Conservation (phyloP, 2,113 vertebrate genomes). For the Emydura subglobosa region DNA sequence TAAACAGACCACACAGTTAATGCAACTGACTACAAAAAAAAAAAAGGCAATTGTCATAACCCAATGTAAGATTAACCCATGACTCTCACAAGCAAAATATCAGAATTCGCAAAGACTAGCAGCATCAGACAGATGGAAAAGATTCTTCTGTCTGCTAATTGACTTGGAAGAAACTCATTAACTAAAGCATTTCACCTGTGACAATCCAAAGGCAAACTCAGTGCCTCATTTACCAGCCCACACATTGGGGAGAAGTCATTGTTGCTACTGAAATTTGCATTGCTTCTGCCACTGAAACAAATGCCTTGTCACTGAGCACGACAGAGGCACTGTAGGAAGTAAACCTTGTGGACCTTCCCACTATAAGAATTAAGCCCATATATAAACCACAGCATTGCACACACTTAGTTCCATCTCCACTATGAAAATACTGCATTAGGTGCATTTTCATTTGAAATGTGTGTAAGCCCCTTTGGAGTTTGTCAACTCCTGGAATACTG, state of each 20-base stretch:
- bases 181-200: conserved; percentile 65
- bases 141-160: conserved; percentile 55
- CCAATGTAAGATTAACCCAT: background rate
- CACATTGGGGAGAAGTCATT: conserved; percentile 31
- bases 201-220: conserved; percentile 40
- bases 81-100: conserved; percentile 31
- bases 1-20: background rate
- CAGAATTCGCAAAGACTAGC: background rate
- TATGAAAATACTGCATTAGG: background rate
- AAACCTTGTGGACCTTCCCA: background rate
- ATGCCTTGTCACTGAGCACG: background rate
- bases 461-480: background rate
- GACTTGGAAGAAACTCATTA: conserved; percentile 71
- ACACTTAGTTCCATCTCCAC: background rate
- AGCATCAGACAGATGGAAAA: conserved; percentile 61
- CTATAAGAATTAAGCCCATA: background rate
- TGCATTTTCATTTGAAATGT: background rate
- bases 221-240: conserved; percentile 29
- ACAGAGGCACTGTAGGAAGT: background rate
- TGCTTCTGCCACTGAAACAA: conserved; percentile 24
- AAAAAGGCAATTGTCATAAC: background rate
- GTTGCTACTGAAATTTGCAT: background rate
- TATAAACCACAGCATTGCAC: background rate
- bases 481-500: background rate
- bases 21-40: background rate